Base-by-base conservation (phyloP, 2,797 vertebrate genomes). In the Carapus acus region DNA sequence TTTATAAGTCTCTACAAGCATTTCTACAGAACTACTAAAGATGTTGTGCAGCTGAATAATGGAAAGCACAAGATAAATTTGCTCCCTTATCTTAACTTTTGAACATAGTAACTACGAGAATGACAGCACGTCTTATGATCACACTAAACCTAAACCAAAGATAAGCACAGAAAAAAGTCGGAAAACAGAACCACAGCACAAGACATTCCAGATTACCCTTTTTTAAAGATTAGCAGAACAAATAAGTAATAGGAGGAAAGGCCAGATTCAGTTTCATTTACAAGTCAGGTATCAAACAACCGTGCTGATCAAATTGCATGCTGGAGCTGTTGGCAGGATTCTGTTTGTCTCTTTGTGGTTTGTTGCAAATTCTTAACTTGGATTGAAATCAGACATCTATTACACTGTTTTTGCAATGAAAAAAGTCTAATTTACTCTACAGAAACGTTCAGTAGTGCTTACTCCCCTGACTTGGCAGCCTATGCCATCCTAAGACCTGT, bases 381-480 rank as follows among this genome's bases (percentile, higher is more conserved):
- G 59, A 75, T 71, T 67, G 54, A 71, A 77, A 81, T 76, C 58
- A 58, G 62, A 75, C 73, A 65, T 73, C 64, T 69, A 62, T 72
- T 72, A 66, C 58, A 73, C 49, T 47, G 68, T 45, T 48, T 56
- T 59, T 51, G 61, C 38, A 54, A 67, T 47, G 52, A 62, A 58
- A 59, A 75, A 69, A 47, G 42, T 71, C 73, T 79, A 79, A 81
- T 79, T 75, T 76, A 75, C 58, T 74, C 47, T 27, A 33, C 14
- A 43, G 20, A 51, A 34, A 69, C 44, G 52, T 69, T 60, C n/a
- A 34, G 54, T 43, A 24, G 71, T 54, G 29, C 48, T 39, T 18
- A 54, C 27, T 53, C 75, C 58, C 48, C 40, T 64, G 31, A 46
- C 44, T 12, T 2, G 58, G 40, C 38, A 49, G 34, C 22, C 18